Conservation (phyloP, 2,797 vertebrate species). For the Danio kyathit region DNA sequence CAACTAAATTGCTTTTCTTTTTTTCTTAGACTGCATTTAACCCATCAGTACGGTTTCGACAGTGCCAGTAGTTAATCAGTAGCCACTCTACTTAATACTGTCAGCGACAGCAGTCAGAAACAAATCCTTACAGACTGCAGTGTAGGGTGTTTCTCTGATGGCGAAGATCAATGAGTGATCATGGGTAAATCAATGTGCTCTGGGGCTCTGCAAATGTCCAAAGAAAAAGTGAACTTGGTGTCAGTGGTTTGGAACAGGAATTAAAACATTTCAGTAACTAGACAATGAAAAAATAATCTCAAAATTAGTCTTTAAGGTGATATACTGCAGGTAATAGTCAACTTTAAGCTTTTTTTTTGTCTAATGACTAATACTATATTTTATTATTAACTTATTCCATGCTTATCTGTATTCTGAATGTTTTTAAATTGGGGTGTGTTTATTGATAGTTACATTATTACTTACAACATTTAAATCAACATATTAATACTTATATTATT, state of each 20-base stretch:
- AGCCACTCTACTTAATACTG: slow-evolving; percentile 40
- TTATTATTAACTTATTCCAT: no score
- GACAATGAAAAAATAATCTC: not conserved
- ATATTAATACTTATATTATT: no score
- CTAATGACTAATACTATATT: no score
- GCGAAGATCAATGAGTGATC: slow-evolving; percentile 64
- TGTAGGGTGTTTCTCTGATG: slow-evolving; percentile 57
- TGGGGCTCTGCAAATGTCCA: slow-evolving; percentile 38
- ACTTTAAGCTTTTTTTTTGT: no score
- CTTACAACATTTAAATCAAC: no score
- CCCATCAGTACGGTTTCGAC: not conserved
- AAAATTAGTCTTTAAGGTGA: not conserved
- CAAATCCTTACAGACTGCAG: slow-evolving; percentile 47
- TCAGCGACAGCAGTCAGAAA: slow-evolving; percentile 30
- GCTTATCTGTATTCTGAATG: no score
- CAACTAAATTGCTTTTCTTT: not conserved
- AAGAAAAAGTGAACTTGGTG: slow-evolving; percentile 46
- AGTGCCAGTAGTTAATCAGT: not conserved
- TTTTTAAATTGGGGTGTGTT: no score
- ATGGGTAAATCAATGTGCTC: slow-evolving; percentile 66
- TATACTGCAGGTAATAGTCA: no score
- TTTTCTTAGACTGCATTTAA: not conserved
- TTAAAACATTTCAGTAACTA: slow-evolving; percentile 30
- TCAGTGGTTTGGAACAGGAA: slow-evolving; percentile 33
- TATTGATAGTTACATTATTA: no score